phyloP scores from a whole-genome alignment of 2,113 vertebrate species.

The Paraplagusia blochii region DNA sequence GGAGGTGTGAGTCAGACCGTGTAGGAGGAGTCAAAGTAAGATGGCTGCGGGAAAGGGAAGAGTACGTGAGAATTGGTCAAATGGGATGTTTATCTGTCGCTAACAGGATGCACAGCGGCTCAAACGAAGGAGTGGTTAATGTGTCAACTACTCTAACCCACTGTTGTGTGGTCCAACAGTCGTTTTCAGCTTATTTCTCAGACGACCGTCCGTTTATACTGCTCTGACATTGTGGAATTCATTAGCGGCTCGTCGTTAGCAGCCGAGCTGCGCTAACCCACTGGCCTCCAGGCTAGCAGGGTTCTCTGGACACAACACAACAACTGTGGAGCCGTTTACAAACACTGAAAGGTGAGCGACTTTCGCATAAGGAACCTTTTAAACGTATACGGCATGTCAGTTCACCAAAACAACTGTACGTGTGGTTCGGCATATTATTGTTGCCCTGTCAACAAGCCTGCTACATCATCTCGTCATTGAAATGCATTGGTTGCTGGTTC shows the following conservation, averaged over 20 bases:
- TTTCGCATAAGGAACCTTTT: not conserved
- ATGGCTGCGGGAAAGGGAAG: constrained; percentile 70
- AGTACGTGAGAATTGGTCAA: constrained; percentile 52
- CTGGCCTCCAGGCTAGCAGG: constrained; percentile 49
- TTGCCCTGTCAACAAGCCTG: constrained; percentile 22
- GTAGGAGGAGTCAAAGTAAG: constrained; percentile 70
- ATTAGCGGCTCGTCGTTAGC: constrained; percentile 56
- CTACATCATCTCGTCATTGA: constrained; percentile 36
- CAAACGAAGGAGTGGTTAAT: constrained; percentile 24
- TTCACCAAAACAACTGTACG: rapidly evolving
- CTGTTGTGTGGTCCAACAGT: not conserved
- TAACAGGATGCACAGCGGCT: constrained; percentile 49
- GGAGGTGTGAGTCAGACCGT: constrained; percentile 58
- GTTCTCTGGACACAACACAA: constrained; percentile 25
- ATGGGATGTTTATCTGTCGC: constrained; percentile 56
- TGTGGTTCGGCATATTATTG: constrained; percentile 9
- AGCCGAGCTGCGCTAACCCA: constrained; percentile 33
- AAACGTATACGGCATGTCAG: no score
- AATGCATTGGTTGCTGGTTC: constrained; percentile 40
- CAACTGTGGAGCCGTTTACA: constrained; percentile 17
- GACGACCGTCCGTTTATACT: not conserved
- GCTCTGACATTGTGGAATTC: constrained; percentile 65
- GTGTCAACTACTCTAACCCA: constrained; percentile 7
- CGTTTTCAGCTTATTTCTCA: not conserved
- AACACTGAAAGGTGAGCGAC: constrained; percentile 37